These are phyloP conservation scores for Scytalopus superciliaris DNA, from an alignment of 2,113 vertebrate species.

Conservation along the genomic window DNA sequence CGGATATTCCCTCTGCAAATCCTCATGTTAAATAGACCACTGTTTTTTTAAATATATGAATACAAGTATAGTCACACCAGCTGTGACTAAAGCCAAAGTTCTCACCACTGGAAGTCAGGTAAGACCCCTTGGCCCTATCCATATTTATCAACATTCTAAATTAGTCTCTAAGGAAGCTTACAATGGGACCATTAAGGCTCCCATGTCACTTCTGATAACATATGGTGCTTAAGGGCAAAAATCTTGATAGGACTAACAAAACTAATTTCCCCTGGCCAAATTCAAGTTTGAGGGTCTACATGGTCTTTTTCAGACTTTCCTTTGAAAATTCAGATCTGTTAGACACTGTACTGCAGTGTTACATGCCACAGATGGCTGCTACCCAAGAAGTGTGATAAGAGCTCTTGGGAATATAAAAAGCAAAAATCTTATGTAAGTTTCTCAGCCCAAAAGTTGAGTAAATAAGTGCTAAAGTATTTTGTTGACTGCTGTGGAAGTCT, in stretches of 20 bases:
- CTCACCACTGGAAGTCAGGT: background rate
- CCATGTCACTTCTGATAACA: background rate
- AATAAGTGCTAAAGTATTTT: conserved; percentile 4
- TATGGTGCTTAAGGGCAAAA: background rate
- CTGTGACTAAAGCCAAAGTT: background rate
- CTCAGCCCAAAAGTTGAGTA: conserved; percentile 30
- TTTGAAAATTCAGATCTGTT: background rate
- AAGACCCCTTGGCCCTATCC: too few species aligned
- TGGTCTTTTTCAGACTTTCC: background rate
- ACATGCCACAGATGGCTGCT: conserved; percentile 42
- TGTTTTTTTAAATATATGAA: background rate
- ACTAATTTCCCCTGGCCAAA: background rate
- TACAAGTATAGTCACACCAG: background rate
- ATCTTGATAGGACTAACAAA: background rate
- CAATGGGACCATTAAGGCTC: background rate
- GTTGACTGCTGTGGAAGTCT: background rate
- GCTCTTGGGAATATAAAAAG: conserved; percentile 44
- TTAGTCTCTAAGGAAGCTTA: background rate
- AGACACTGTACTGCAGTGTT: background rate
- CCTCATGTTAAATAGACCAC: fast-evolving
- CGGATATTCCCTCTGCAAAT: background rate
- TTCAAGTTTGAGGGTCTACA: background rate
- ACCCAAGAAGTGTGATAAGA: background rate
- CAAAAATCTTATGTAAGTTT: conserved; percentile 15
- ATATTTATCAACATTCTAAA: background rate